Percentiles rank a stretch among this genome's conserved stretches.
Evolutionary conservation across 64 coral and sea anemone genomes (phyloP).

Genomic region (Platygyra sinensis): DNA sequence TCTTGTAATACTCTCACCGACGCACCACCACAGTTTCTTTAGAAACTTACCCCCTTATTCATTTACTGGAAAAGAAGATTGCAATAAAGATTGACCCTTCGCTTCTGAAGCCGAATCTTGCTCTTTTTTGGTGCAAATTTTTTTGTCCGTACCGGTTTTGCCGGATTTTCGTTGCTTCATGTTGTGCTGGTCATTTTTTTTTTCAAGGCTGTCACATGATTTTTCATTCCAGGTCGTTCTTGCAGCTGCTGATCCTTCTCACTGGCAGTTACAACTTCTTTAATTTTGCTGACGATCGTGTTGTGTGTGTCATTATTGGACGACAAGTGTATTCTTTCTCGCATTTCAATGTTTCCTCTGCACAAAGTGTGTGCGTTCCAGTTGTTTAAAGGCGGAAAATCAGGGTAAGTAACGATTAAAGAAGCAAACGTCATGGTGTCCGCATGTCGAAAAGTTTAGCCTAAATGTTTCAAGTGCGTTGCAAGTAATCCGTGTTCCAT

Average conservation of each 20-base stretch:
- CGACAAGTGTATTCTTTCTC: slow-evolving; percentile 62
- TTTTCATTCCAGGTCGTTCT: slow-evolving; percentile 61
- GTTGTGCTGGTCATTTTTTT: neutral
- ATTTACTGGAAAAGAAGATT: too few species aligned
- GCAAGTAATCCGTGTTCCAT: too few species aligned
- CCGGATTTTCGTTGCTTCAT: neutral
- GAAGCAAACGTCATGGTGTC: too few species aligned
- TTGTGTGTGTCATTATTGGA: slow-evolving; percentile 90
- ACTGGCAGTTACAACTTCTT: slow-evolving; percentile 99
- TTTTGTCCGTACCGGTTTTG: too few species aligned
- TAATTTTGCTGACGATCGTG: slow-evolving; percentile 89
- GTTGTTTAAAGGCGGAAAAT: slow-evolving; percentile 20
- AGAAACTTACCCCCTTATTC: too few species aligned
- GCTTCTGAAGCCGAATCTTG: too few species aligned
- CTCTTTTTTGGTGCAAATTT: too few species aligned
- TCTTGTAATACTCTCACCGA: too few species aligned
- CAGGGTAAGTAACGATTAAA: slow-evolving; percentile 29
- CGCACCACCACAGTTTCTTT: too few species aligned
- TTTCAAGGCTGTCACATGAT: neutral
- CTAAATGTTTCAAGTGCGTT: too few species aligned
- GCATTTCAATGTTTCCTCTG: slow-evolving; percentile 68
- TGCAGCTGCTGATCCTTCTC: slow-evolving; percentile 89
- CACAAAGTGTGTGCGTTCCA: slow-evolving; percentile 46
- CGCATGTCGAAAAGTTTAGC: too few species aligned
- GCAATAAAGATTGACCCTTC: too few species aligned